Conservation (phyloP, 2,888 invertebrate species). For the Dione juno region DNA sequence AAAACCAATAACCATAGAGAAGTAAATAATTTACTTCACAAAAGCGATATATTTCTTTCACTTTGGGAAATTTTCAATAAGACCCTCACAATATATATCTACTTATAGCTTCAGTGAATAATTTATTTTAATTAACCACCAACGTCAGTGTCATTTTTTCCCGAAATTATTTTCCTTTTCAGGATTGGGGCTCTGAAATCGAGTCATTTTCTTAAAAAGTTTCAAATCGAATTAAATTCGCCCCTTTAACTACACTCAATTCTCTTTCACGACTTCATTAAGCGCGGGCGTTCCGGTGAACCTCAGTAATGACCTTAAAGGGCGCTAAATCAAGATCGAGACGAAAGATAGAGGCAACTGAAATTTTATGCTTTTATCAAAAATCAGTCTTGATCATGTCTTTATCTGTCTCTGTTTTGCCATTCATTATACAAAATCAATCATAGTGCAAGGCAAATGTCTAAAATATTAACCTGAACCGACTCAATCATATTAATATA, state of each 20-base stretch:
- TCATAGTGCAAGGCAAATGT: neutral
- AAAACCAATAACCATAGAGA: neutral
- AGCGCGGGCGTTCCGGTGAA: constrained; percentile 79
- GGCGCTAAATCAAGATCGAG: constrained; percentile 79
- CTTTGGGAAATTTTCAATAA: constrained; percentile 28
- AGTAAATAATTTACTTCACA: neutral
- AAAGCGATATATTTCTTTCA: constrained; percentile 16
- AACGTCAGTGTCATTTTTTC: constrained; percentile 73
- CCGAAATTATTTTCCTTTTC: constrained; percentile 69
- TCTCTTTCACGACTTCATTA: constrained; percentile 83
- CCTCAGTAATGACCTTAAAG: constrained; percentile 81
- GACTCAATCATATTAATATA: neutral
- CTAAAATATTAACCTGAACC: neutral
- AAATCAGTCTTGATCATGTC: constrained; percentile 44
- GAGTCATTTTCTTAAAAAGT: constrained; percentile 80
- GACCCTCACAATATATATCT: constrained; percentile 48
- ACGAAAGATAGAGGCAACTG: constrained; percentile 40
- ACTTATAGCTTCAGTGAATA: constrained; percentile 68
- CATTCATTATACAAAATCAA: constrained; percentile 4
- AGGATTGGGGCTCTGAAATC: constrained; percentile 67
- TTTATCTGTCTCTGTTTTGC: constrained; percentile 8
- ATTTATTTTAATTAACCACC: constrained; percentile 78
- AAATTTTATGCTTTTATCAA: constrained; percentile 42
- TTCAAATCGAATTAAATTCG: constrained; percentile 82
- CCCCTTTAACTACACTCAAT: constrained; percentile 82